These are phyloP conservation scores for Ctenoplectra terminalis DNA, from an alignment of 1,140 invertebrate species.

Conservation along the genomic window DNA sequence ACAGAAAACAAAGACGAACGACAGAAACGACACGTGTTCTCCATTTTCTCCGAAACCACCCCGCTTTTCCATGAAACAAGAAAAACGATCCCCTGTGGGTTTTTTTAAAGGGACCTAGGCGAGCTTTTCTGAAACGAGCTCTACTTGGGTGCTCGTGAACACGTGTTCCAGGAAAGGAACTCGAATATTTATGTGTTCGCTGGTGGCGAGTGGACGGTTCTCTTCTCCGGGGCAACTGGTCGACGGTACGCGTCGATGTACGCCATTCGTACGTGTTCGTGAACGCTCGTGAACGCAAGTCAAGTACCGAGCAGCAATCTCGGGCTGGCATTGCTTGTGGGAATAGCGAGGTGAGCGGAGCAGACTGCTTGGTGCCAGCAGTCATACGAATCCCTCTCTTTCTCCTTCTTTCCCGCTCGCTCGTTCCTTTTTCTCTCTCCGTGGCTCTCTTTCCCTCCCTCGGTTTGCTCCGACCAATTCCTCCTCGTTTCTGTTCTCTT, in stretches of 20 bases:
- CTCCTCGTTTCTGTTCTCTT: too few species aligned
- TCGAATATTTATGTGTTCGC: neutral
- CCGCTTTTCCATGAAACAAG: neutral
- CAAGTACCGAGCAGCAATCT: constrained; percentile 63
- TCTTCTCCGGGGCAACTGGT: neutral
- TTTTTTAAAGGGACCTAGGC: too few species aligned
- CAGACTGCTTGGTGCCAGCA: constrained; percentile 81
- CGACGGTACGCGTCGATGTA: neutral
- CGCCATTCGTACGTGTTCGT: constrained; percentile 19
- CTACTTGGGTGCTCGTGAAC: neutral
- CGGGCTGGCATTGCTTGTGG: constrained; percentile 64
- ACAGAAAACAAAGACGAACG: neutral
- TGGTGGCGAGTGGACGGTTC: neutral
- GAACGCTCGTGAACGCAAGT: constrained; percentile 45
- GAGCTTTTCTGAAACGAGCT: neutral
- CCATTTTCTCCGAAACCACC: neutral
- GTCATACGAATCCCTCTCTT: constrained; percentile 60
- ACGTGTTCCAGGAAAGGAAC: neutral
- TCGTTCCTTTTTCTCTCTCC: constrained; percentile 12
- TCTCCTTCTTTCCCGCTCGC: neutral
- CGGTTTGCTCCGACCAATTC: too few species aligned
- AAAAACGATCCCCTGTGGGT: too few species aligned
- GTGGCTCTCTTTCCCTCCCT: neutral
- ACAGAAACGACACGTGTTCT: too few species aligned
- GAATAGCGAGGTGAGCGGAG: constrained; percentile 73